Percentiles rank a stretch among this genome's conserved stretches.
Conservation (phyloP, 23 tunicate genomes). For the Trididemnum nubilum region DNA sequence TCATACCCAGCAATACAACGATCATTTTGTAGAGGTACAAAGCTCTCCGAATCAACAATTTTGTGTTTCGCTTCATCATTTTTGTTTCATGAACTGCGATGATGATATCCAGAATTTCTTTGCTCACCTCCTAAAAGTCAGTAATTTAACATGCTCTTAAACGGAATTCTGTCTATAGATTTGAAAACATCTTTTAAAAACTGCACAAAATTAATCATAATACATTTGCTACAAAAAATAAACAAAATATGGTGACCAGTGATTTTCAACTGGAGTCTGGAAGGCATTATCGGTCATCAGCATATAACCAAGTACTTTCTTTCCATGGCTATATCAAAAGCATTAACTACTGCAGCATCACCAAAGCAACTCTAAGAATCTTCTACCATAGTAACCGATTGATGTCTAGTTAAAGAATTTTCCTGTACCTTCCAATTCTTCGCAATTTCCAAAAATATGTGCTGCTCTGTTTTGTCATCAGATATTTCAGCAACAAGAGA, state of each 20-base stretch:
- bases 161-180: not conserved
- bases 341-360: too few relatives aligned
- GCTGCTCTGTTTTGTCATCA: slow-evolving; percentile 45
- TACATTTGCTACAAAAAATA: not conserved
- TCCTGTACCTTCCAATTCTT: slow-evolving; percentile 52
- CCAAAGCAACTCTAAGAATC: too few relatives aligned
- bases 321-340: too few relatives aligned
- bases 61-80: slow-evolving; percentile 49
- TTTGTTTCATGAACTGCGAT: slow-evolving; percentile 60
- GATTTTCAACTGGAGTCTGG: too few relatives aligned
- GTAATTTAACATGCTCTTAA: not conserved
- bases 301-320: too few relatives aligned
- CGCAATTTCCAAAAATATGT: slow-evolving; percentile 29
- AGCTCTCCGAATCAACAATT: slow-evolving; percentile 37
- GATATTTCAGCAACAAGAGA: slow-evolving; percentile 25
- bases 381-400: too few relatives aligned
- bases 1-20: slow-evolving; percentile 31
- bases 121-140: slow-evolving; percentile 38
- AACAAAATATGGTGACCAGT: too few relatives aligned
- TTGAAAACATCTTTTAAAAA: not conserved
- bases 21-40: slow-evolving; percentile 58
- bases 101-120: slow-evolving; percentile 55
- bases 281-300: too few relatives aligned
- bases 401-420: too few relatives aligned
- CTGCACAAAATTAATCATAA: not conserved